These are phyloP conservation scores for Hydriomena furcata DNA, from an alignment of 2,888 invertebrate species.

Conservation along the genomic window DNA sequence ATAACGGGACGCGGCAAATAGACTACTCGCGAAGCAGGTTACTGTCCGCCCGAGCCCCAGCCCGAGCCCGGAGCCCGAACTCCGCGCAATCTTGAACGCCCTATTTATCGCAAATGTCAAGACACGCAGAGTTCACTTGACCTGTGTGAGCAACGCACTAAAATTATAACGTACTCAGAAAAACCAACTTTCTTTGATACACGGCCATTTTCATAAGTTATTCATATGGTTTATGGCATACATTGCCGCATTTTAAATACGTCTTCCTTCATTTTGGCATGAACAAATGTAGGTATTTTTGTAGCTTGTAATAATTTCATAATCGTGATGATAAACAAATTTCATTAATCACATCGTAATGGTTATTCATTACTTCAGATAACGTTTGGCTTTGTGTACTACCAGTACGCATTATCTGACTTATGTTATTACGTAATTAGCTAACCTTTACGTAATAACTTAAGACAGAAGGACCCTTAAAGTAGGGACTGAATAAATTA, in stretches of 20 bases:
- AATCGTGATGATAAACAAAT: neutral
- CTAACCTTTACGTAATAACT: too few species aligned
- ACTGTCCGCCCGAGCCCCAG: conserved; percentile 44
- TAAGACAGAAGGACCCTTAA: too few species aligned
- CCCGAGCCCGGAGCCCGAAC: conserved; percentile 35
- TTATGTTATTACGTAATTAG: too few species aligned
- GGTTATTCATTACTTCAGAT: too few species aligned
- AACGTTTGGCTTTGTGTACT: too few species aligned
- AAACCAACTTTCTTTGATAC: conserved; percentile 43
- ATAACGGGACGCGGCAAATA: conserved; percentile 68
- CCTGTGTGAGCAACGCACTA: conserved; percentile 32
- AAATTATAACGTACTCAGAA: conserved; percentile 40
- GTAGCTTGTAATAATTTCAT: neutral
- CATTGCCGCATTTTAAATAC: conserved; percentile 31
- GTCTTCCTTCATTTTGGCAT: neutral
- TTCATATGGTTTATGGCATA: conserved; percentile 13
- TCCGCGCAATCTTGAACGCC: conserved; percentile 49
- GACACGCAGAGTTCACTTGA: conserved; percentile 28
- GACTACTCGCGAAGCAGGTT: conserved; percentile 56
- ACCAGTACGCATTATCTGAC: too few species aligned
- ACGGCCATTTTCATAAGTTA: conserved; percentile 44
- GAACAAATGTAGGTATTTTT: conserved; percentile 19
- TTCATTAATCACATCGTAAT: neutral
- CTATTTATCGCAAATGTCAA: conserved; percentile 53
- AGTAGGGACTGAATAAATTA: too few species aligned